A percentile compares a stretch with the other conserved stretches of the same genome.
Conservation (phyloP, 2,797 vertebrate species). For the Balearica regulorum region DNA sequence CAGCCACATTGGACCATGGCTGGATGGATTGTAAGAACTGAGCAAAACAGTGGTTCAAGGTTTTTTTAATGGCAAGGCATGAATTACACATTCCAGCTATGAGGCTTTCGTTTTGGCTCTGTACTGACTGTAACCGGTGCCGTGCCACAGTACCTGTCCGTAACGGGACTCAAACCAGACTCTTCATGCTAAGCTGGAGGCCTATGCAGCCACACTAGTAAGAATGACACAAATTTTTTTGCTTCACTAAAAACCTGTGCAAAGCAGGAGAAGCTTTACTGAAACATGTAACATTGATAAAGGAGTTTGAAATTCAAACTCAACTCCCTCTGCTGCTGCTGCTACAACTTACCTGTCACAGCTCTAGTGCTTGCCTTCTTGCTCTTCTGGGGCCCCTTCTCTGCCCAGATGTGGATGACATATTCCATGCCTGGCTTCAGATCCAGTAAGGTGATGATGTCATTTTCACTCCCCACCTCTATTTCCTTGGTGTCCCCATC, state of each 20-base stretch:
- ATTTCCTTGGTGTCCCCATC: conserved; percentile 72
- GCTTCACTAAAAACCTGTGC: not conserved
- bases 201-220: not conserved
- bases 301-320: not conserved
- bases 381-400: conserved; percentile 76
- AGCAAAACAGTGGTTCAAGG: not conserved
- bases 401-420: conserved; percentile 75
- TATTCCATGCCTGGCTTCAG: conserved; percentile 79
- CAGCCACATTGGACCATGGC: not conserved
- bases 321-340: not conserved
- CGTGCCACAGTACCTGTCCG: not conserved
- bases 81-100: not conserved
- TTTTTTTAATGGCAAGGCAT: not conserved
- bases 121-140: not conserved
- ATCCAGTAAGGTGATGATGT: conserved; percentile 61
- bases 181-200: not conserved
- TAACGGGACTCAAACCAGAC: not conserved
- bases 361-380: conserved; percentile 71
- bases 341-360: conserved; percentile 74
- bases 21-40: not conserved
- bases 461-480: conserved; percentile 64
- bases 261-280: not conserved
- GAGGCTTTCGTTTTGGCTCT: not conserved
- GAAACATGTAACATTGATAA: not conserved
- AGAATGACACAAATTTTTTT: not conserved